A percentile compares a stretch with the other conserved stretches of the same genome.
phyloP scores from a whole-genome alignment of 2,113 vertebrate species.

The Acanthisitta chloris region DNA sequence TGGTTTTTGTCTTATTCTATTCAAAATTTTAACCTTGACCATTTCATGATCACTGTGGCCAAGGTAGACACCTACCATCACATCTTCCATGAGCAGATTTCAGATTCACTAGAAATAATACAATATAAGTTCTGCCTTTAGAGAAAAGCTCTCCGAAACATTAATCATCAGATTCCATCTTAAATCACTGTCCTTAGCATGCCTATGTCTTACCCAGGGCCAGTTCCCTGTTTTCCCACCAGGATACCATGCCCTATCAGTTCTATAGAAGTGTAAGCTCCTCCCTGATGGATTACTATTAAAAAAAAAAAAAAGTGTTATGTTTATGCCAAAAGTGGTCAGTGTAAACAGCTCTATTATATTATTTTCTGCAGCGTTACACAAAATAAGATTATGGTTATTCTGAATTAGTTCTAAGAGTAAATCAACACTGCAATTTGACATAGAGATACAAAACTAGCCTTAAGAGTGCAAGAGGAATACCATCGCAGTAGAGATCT shows the following conservation, averaged over 20 bases:
- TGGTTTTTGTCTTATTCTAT: background rate
- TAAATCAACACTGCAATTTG: background rate
- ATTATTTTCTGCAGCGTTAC: background rate
- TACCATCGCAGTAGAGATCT: background rate
- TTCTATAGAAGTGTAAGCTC: background rate
- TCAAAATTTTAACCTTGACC: background rate
- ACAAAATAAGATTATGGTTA: background rate
- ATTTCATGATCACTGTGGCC: background rate
- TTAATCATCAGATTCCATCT: background rate
- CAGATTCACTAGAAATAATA: background rate
- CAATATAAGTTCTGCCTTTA: background rate
- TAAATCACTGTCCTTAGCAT: background rate
- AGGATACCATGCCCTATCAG: background rate
- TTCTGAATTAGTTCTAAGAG: background rate
- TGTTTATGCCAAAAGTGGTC: background rate
- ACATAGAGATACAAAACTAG: background rate
- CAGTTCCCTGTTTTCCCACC: background rate
- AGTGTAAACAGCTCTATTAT: background rate
- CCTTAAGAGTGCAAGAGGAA: background rate
- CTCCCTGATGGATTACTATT: background rate
- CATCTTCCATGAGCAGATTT: background rate
- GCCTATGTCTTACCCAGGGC: background rate
- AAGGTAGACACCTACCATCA: background rate
- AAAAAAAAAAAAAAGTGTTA: background rate
- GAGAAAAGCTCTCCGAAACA: background rate